phyloP scores from a whole-genome alignment of 2,888 invertebrate genomes.

The Stenchaetothrips biformis region DNA sequence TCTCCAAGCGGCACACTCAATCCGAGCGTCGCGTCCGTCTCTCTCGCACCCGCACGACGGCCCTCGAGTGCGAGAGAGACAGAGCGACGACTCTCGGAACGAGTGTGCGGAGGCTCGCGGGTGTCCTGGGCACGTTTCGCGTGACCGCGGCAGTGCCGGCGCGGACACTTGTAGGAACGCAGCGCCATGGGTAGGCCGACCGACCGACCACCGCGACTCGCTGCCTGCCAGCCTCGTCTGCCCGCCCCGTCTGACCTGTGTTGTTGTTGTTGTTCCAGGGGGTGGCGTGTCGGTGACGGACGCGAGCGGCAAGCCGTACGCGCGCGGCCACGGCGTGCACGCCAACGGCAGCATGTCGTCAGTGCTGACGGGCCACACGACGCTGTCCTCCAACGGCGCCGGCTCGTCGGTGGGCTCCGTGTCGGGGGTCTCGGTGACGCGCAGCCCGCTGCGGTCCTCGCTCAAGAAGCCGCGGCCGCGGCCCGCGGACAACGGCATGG shows the following conservation, averaged over 20 bases:
- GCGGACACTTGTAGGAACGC: too few species aligned
- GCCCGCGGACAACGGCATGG: constrained; percentile 55
- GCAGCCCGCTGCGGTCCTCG: constrained; percentile 66
- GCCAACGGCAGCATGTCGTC: constrained; percentile 61
- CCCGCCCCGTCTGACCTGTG: neutral
- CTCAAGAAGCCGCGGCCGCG: constrained; percentile 72
- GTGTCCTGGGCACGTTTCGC: too few species aligned
- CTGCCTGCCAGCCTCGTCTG: too few species aligned
- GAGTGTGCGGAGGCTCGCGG: too few species aligned
- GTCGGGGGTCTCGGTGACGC: constrained; percentile 46
- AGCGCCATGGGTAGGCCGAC: too few species aligned
- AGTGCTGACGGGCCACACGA: constrained; percentile 67
- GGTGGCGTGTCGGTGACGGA: constrained; percentile 73
- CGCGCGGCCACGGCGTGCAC: constrained; percentile 51
- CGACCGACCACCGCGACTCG: too few species aligned
- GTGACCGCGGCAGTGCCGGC: too few species aligned
- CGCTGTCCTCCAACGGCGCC: constrained; percentile 54
- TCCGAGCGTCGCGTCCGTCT: too few species aligned
- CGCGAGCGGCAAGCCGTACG: constrained; percentile 78
- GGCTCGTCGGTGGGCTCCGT: constrained; percentile 45
- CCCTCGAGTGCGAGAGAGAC: too few species aligned
- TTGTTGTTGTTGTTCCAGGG: constrained; percentile 47
- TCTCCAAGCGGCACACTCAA: too few species aligned
- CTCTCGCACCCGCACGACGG: too few species aligned
- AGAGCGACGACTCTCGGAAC: too few species aligned